A percentile compares a stretch with the other conserved stretches of the same genome.
Evolutionary conservation across 53 echinoderm and acorn worm species (phyloP).

Genomic region (Astropecten irregularis): DNA sequence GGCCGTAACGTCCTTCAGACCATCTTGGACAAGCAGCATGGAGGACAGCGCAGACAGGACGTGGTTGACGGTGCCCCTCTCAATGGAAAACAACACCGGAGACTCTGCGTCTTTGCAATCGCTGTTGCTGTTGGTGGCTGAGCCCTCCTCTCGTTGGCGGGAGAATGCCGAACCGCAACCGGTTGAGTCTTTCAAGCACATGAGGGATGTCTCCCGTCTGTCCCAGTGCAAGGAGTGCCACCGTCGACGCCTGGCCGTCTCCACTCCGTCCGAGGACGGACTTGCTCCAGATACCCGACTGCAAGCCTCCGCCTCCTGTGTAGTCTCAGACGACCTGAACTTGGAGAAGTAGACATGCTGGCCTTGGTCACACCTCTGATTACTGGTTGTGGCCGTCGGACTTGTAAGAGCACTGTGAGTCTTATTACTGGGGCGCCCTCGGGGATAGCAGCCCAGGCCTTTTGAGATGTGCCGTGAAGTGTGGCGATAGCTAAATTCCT

Average conservation of each 20-base stretch:
- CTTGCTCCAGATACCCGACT: too few relatives aligned
- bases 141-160: background rate
- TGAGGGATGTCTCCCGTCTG: slow-evolving; percentile 32
- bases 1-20: slow-evolving; percentile 21
- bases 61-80: slow-evolving; percentile 25
- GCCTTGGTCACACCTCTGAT: too few relatives aligned
- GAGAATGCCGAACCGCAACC: background rate
- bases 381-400: background rate
- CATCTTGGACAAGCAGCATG: slow-evolving; percentile 9
- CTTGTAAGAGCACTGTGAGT: background rate
- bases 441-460: background rate
- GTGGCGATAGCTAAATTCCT: slow-evolving; percentile 26
- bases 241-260: background rate
- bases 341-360: slow-evolving; percentile 3
- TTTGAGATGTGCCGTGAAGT: background rate
- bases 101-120: background rate
- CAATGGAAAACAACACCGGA: slow-evolving; percentile 28
- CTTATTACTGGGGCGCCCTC: background rate
- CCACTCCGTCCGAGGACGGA: too few relatives aligned
- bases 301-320: background rate
- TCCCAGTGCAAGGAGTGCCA: slow-evolving; percentile 54
- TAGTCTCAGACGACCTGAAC: background rate
- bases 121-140: background rate
- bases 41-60: slow-evolving; percentile 21
- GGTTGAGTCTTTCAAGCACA: slow-evolving; percentile 52